These are phyloP conservation scores for Syngnathus scovelli DNA, from an alignment of 2,113 vertebrate genomes.

Conservation along the genomic window DNA sequence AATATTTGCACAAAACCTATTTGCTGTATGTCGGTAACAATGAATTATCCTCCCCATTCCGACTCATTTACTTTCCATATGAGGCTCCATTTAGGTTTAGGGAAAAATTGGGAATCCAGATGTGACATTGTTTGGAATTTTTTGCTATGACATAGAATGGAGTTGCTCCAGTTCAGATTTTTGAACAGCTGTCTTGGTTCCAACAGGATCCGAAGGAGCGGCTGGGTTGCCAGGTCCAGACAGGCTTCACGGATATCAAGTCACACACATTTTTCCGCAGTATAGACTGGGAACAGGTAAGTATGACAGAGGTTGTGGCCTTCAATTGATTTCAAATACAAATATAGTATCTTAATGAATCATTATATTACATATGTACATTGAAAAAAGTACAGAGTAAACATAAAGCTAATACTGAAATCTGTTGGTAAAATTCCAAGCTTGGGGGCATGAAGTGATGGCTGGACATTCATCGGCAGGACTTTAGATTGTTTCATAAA, in stretches of 20 bases:
- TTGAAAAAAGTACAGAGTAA: neutral
- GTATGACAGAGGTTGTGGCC: conserved; percentile 7
- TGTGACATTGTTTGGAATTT: conserved; percentile 8
- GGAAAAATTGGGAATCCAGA: neutral
- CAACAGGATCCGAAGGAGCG: conserved; percentile 94
- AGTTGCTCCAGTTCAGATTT: neutral
- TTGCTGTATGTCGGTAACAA: neutral
- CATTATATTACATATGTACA: neutral
- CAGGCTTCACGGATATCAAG: conserved; percentile 94
- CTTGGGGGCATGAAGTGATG: too few relatives aligned
- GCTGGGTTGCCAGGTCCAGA: conserved; percentile 91
- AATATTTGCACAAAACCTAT: neutral
- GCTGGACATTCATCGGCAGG: too few relatives aligned
- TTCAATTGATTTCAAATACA: neutral
- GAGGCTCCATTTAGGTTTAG: neutral
- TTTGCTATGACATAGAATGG: neutral
- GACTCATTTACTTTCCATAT: neutral
- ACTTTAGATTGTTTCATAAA: too few relatives aligned
- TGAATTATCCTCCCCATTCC: neutral
- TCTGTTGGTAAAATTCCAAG: too few relatives aligned
- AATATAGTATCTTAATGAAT: neutral
- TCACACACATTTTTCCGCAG: conserved; percentile 96
- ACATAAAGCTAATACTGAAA: too few relatives aligned
- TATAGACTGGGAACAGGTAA: conserved; percentile 99
- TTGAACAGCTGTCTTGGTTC: conserved; percentile 32